phyloP scores from a whole-genome alignment of 2,888 invertebrate genomes.

The Lasius platythorax region DNA sequence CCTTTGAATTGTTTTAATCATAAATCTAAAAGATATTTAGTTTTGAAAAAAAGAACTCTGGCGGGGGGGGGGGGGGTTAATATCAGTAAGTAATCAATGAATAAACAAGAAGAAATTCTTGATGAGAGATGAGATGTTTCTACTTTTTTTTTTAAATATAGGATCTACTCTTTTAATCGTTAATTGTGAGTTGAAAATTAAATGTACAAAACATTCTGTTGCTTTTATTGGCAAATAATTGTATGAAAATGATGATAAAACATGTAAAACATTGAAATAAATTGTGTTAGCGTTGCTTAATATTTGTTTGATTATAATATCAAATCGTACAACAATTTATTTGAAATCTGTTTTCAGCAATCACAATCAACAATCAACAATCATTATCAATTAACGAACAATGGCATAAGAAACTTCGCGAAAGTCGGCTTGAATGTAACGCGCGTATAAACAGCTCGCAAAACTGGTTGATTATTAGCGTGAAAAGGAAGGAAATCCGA shows the following conservation, averaged over 20 bases:
- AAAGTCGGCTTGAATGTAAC: not conserved
- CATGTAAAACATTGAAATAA: not conserved
- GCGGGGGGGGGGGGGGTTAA: not conserved
- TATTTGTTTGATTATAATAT: not conserved
- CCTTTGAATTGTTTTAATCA: not conserved
- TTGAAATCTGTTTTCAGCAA: not conserved
- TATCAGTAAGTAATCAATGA: not conserved
- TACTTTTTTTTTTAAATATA: not conserved
- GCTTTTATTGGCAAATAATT: not conserved
- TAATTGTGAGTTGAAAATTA: not conserved
- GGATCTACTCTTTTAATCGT: not conserved
- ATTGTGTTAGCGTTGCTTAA: not conserved
- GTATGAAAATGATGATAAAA: not conserved
- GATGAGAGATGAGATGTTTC: not conserved
- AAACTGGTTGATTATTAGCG: conserved; percentile 17
- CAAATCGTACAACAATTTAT: not conserved
- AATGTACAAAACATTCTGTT: not conserved
- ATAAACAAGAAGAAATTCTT: not conserved
- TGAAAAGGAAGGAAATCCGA: conserved; percentile 22
- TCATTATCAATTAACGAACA: not conserved
- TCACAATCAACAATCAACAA: too few relatives aligned
- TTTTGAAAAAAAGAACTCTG: not conserved
- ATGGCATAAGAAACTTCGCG: not conserved
- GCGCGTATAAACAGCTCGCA: not conserved
- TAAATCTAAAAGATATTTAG: not conserved